These are phyloP conservation scores for Callyntrura guangdongensis DNA, from an alignment of 2,888 invertebrate genomes.

Conservation along the genomic window DNA sequence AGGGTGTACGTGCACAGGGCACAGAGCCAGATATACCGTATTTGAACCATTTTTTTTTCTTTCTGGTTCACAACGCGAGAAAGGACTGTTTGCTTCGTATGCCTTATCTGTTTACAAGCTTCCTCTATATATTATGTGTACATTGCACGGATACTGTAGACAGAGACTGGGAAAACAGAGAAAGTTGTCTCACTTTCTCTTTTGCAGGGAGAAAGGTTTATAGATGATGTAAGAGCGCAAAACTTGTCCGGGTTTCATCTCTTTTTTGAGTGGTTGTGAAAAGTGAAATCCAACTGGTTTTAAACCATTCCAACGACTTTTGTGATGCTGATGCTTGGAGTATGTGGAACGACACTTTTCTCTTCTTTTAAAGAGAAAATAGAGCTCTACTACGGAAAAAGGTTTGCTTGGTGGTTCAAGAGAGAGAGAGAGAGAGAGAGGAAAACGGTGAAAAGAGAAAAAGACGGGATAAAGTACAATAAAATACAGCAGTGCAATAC, in stretches of 20 bases:
- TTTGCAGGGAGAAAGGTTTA: neutral
- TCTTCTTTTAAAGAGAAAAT: conserved; percentile 37
- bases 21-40: too few relatives aligned
- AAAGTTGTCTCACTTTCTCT: neutral
- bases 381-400: conserved; percentile 24
- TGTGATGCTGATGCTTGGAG: neutral
- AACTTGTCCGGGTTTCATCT: conserved; percentile 18
- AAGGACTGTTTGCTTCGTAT: too few relatives aligned
- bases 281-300: conserved; percentile 54
- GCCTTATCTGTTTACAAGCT: neutral
- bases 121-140: neutral
- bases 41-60: neutral
- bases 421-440: neutral
- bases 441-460: neutral
- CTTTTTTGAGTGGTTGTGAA: conserved; percentile 39
- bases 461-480: neutral
- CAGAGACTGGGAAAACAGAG: neutral
- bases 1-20: neutral
- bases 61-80: neutral
- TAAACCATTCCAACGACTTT: conserved; percentile 31
- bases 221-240: neutral
- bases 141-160: too few relatives aligned
- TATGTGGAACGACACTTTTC: conserved; percentile 26
- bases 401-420: neutral
- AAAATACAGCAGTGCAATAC: too few relatives aligned